Conservation (phyloP, 2,797 vertebrate genomes). For the Microhierax caerulescens region DNA sequence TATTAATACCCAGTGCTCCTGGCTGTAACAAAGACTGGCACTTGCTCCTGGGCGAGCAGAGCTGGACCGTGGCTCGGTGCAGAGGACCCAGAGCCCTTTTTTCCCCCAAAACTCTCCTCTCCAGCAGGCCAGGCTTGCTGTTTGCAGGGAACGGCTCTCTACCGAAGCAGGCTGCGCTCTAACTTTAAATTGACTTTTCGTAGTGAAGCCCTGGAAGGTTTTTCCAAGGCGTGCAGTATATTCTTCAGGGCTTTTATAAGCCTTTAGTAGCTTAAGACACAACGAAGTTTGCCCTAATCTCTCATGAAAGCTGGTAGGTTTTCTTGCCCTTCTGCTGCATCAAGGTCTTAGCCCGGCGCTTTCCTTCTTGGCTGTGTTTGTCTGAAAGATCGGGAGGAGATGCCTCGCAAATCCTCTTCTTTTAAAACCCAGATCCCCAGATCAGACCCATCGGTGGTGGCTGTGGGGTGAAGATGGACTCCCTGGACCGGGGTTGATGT, state of each 20-base stretch:
- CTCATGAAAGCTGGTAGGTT: neutral
- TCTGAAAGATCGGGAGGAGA: neutral
- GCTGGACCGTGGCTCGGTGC: neutral
- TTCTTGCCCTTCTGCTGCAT: neutral
- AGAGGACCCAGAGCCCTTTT: neutral
- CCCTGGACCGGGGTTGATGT: fast-evolving
- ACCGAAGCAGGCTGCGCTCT: neutral
- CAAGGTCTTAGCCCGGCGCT: neutral
- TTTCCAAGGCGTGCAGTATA: neutral
- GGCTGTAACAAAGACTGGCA: fast-evolving
- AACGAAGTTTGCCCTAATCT: constrained; percentile 40
- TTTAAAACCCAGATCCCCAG: neutral
- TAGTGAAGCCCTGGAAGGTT: neutral
- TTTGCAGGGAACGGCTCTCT: neutral
- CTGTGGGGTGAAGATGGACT: neutral
- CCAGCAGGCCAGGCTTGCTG: neutral
- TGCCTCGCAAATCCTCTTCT: neutral
- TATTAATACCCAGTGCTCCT: fast-evolving
- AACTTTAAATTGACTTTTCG: constrained; percentile 46
- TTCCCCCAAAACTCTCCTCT: fast-evolving
- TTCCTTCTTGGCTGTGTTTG: neutral
- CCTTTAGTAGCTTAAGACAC: constrained; percentile 50
- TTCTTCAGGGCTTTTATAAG: constrained; percentile 32
- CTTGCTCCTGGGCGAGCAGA: neutral
- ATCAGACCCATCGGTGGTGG: neutral